Evolutionary conservation across 2,113 vertebrate species (phyloP).

Genomic region (Cavia porcellus): DNA sequence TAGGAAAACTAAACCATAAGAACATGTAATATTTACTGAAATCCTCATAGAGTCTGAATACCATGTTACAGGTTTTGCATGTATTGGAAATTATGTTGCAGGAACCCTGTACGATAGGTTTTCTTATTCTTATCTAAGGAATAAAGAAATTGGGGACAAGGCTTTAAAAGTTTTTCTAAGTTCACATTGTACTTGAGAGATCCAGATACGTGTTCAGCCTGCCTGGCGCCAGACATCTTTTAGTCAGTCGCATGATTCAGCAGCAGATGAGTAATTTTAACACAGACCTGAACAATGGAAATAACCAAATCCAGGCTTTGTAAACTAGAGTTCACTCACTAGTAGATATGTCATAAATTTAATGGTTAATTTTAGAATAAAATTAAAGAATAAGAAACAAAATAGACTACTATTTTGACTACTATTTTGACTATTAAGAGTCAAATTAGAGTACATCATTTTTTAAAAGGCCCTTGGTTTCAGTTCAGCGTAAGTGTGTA

Average conservation of each 20-base stretch:
- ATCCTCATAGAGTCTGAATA: background rate
- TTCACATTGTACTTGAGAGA: background rate
- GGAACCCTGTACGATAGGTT: background rate
- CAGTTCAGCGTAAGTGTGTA: background rate
- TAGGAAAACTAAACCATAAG: background rate
- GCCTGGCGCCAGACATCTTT: background rate
- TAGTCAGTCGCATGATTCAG: background rate
- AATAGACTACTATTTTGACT: background rate
- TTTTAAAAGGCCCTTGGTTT: background rate
- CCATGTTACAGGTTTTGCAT: background rate
- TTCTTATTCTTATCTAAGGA: background rate
- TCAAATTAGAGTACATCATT: background rate
- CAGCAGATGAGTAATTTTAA: constrained; percentile 7
- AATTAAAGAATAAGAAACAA: background rate
- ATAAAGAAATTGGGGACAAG: background rate
- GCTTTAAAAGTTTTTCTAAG: background rate
- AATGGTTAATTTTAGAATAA: constrained; percentile 14
- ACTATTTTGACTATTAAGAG: too few species aligned
- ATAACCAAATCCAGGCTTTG: background rate
- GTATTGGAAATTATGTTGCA: background rate
- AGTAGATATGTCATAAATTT: background rate
- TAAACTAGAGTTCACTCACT: background rate
- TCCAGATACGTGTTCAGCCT: background rate
- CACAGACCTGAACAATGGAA: background rate
- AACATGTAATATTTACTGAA: background rate